Conservation (phyloP, 2,113 vertebrate genomes). For the Carassius carassius region DNA sequence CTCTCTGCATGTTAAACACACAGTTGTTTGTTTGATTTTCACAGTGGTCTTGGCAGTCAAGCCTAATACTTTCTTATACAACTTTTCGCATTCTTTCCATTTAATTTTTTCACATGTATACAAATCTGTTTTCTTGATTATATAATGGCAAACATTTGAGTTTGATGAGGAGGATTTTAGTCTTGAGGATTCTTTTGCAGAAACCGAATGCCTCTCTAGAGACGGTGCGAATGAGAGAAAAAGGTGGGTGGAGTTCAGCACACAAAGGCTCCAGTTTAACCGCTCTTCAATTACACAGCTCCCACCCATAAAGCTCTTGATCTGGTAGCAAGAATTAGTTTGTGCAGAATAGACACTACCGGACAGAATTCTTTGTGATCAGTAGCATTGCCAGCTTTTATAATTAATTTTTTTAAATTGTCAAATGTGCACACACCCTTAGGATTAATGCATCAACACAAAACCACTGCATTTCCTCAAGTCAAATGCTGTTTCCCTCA, state of each 20-base stretch:
- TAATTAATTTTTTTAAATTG: neutral
- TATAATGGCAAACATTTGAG: slow-evolving; percentile 53
- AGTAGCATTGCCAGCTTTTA: neutral
- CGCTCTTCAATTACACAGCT: slow-evolving; percentile 62
- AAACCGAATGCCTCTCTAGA: slow-evolving; percentile 42
- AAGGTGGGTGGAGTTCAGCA: slow-evolving; percentile 52
- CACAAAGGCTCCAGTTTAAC: slow-evolving; percentile 64
- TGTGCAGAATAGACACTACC: slow-evolving; percentile 24
- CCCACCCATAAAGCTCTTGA: slow-evolving; percentile 56
- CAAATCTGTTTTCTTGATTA: slow-evolving; percentile 41
- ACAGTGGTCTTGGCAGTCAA: neutral
- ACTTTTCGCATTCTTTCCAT: slow-evolving; percentile 44
- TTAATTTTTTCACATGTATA: slow-evolving; percentile 2
- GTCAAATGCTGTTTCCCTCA: neutral
- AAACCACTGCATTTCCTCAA: neutral
- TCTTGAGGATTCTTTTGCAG: slow-evolving; percentile 53
- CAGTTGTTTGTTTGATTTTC: neutral
- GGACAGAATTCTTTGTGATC: slow-evolving; percentile 34
- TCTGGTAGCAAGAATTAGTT: slow-evolving; percentile 55
- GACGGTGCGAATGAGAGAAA: slow-evolving; percentile 34
- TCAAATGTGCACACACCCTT: neutral
- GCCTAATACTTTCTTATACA: slow-evolving; percentile 37
- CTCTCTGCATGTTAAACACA: neutral
- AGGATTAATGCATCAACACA: neutral
- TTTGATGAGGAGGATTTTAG: slow-evolving; percentile 54